Conservation (phyloP, 2,888 invertebrate species). For the Chymomyza caudatula region DNA sequence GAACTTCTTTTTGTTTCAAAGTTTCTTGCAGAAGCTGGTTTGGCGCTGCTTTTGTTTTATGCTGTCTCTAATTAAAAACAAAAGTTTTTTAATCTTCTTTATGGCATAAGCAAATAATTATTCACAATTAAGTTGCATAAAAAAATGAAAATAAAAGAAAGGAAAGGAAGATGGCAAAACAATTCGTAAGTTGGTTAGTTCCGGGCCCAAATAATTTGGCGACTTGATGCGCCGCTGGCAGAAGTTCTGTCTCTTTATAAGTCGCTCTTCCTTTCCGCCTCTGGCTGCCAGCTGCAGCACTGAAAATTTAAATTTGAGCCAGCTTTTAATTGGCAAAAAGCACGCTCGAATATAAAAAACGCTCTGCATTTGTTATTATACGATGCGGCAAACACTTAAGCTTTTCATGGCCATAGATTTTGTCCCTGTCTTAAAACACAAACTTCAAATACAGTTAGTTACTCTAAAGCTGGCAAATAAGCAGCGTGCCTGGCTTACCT, state of each 20-base stretch:
- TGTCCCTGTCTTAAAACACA: constrained; percentile 8
- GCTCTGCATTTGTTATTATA: constrained; percentile 21
- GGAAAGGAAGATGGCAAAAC: background rate
- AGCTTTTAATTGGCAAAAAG: background rate
- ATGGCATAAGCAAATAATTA: constrained; percentile 68
- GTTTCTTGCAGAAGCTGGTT: constrained; percentile 38
- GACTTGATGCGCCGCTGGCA: background rate
- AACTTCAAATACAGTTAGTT: background rate
- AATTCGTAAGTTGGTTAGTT: background rate
- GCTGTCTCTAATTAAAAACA: constrained; percentile 64
- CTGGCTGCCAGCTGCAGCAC: background rate
- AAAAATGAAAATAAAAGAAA: background rate
- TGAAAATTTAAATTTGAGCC: background rate
- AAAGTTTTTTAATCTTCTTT: constrained; percentile 71
- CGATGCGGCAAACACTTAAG: constrained; percentile 9
- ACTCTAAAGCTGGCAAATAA: background rate
- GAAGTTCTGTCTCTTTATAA: background rate
- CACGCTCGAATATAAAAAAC: background rate
- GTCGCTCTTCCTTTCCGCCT: background rate
- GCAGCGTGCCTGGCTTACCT: background rate
- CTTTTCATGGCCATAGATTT: constrained; percentile 23
- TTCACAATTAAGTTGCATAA: constrained; percentile 51
- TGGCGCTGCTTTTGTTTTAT: constrained; percentile 48
- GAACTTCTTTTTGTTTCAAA: constrained; percentile 57
- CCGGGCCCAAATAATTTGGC: background rate